Evolutionary conservation across 2,113 vertebrate species (phyloP), one percentile per base, ranked within the genome.

Genomic region (Illadopsis cleaveri): DNA sequence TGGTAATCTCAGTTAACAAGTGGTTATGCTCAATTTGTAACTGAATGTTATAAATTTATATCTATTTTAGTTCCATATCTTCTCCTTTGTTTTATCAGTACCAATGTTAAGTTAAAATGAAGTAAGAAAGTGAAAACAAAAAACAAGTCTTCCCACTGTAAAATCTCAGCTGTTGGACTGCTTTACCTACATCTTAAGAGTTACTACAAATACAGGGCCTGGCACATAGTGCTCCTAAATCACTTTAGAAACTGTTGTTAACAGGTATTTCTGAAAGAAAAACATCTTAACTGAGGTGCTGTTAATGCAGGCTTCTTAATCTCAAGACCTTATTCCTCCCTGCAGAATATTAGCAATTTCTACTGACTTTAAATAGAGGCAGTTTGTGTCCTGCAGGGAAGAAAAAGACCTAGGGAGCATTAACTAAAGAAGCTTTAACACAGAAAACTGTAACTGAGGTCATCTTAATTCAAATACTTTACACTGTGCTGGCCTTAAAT

Each of bases 381-480:
- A 83, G 48, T 95, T 95, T 93, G 53, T 96, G 85, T 93, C 83
- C 78, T 94, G 75, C 72, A 77, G 89, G 65, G 85, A 96, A 94
- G 78, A 85, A 95, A 90, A 91, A 84, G 85, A 87, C n/a, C 48
- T 53, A 82, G 45, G 76, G 33, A 93, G 13, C 64, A 37, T 92
- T 91, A 85, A 93, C 54, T 92, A 95, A 93, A 94, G 72, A 60
- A 95, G 45, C 51, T 94, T 96, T 90, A 81, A 64, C 31, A 73
- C 56, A 79, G 81, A 86, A 95, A 92, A 70, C 61, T 91, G 77
- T 89, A 93, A 86, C 83, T 68, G 75, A 95, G 61, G 75, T 95
- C 60, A 92, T 95, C 82, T 86, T 91, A 95, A 90, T 93, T 95
- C 86, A 94, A 71, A 23, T 94, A 44, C 83, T 91, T 96, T 92